phyloP scores from a whole-genome alignment of 1,140 invertebrate genomes.

The Subanguina moxae region DNA sequence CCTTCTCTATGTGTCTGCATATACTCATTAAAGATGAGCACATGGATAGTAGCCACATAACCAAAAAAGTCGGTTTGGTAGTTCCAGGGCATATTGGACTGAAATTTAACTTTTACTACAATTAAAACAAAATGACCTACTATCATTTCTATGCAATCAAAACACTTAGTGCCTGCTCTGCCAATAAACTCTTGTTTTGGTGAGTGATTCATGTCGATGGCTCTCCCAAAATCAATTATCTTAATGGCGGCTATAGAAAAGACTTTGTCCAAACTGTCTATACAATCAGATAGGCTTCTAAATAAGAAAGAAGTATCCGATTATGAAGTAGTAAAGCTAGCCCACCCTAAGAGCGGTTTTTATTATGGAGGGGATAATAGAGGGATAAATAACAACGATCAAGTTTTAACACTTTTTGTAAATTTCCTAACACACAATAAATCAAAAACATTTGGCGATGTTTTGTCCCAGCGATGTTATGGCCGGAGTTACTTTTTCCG shows the following conservation, averaged over 20 bases:
- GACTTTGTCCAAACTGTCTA: not conserved
- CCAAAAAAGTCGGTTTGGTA: slow-evolving; percentile 46
- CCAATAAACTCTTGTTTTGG: slow-evolving; percentile 30
- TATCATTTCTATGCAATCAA: slow-evolving; percentile 44
- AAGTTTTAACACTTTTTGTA: too few relatives aligned
- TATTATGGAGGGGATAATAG: slow-evolving; percentile 10
- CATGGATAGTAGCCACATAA: slow-evolving; percentile 35
- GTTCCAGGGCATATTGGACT: slow-evolving; percentile 36
- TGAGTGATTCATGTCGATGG: slow-evolving; percentile 43
- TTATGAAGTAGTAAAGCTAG: too few relatives aligned
- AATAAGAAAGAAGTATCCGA: too few relatives aligned
- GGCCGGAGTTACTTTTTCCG: too few relatives aligned
- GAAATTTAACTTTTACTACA: slow-evolving; percentile 8
- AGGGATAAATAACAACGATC: too few relatives aligned
- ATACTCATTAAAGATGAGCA: slow-evolving; percentile 36
- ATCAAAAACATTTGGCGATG: too few relatives aligned
- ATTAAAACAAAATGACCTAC: slow-evolving; percentile 13
- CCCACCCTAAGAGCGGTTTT: not conserved
- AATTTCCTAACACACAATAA: too few relatives aligned
- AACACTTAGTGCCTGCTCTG: slow-evolving; percentile 37
- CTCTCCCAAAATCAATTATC: slow-evolving; percentile 40
- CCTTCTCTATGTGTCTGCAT: slow-evolving; percentile 22
- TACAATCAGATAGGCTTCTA: not conserved
- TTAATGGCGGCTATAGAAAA: slow-evolving; percentile 28
- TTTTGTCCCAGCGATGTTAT: too few relatives aligned